Evolutionary conservation across 2,888 invertebrate genomes (phyloP).

Genomic region (Blera fallax): DNA sequence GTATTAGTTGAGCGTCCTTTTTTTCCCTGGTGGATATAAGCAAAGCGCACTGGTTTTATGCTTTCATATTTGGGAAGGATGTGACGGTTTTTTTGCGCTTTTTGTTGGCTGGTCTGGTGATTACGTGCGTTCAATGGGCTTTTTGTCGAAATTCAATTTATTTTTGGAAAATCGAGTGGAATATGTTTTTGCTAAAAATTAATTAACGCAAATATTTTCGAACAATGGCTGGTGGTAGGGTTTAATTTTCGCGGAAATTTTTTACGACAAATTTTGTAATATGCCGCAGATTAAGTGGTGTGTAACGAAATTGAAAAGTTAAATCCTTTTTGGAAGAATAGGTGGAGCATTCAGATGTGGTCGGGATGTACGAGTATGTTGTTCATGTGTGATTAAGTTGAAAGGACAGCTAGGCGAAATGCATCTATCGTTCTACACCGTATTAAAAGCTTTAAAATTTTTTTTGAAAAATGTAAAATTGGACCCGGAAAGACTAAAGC

Average conservation of each 20-base stretch:
- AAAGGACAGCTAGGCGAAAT: no score
- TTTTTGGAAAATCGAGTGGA: conserved; percentile 19
- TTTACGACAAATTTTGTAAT: neutral
- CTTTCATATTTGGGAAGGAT: neutral
- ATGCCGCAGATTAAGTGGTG: neutral
- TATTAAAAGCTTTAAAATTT: no score
- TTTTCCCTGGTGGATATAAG: neutral
- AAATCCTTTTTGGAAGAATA: neutral
- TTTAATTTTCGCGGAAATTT: neutral
- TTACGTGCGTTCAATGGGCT: conserved; percentile 23
- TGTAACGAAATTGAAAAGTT: neutral
- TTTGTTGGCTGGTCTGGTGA: conserved; percentile 1
- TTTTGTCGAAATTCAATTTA: conserved; percentile 60
- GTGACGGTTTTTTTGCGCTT: neutral
- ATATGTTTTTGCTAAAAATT: conserved; percentile 44
- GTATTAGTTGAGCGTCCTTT: conserved; percentile 20
- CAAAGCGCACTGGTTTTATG: neutral
- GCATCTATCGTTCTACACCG: no score
- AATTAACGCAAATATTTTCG: conserved; percentile 60
- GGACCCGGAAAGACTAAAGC: no score
- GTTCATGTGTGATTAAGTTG: no score
- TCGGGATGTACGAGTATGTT: no score
- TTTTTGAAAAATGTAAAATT: no score
- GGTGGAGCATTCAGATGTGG: no score
- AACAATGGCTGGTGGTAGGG: neutral